Conservation (phyloP, 2,113 vertebrate species). For the Cettia cetti region DNA sequence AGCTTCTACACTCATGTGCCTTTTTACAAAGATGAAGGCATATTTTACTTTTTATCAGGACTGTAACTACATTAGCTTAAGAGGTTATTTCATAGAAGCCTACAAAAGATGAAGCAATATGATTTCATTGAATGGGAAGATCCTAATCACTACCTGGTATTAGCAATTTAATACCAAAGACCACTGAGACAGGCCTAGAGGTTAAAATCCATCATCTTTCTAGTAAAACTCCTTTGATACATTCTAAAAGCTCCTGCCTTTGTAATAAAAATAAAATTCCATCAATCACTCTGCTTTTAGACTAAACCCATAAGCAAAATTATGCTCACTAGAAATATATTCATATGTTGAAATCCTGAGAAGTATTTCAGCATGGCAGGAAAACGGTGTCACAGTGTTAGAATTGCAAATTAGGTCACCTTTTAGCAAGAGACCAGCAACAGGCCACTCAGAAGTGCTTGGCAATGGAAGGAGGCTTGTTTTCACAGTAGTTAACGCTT, state of each 20-base stretch:
- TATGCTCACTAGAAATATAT: not conserved
- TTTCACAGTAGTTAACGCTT: not conserved
- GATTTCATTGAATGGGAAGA: not conserved
- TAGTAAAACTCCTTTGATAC: not conserved
- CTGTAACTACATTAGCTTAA: not conserved
- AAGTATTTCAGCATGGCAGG: not conserved
- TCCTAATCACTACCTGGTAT: not conserved
- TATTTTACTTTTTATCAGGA: not conserved
- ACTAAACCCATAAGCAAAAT: not conserved
- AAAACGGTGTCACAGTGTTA: not conserved
- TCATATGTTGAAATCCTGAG: not conserved
- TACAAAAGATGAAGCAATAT: not conserved
- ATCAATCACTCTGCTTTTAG: not conserved
- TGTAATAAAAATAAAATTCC: not conserved
- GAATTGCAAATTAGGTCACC: not conserved
- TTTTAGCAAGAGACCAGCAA: not conserved
- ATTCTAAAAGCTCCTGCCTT: not conserved
- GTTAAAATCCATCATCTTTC: not conserved
- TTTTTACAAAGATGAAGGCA: not conserved
- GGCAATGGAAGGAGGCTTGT: not conserved
- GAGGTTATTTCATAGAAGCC: not conserved
- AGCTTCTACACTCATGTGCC: fast-evolving
- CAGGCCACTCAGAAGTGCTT: not conserved
- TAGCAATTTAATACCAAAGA: not conserved
- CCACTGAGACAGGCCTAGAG: not conserved